phyloP scores from a whole-genome alignment of 2,797 vertebrate genomes.

The Glossophaga mutica region DNA sequence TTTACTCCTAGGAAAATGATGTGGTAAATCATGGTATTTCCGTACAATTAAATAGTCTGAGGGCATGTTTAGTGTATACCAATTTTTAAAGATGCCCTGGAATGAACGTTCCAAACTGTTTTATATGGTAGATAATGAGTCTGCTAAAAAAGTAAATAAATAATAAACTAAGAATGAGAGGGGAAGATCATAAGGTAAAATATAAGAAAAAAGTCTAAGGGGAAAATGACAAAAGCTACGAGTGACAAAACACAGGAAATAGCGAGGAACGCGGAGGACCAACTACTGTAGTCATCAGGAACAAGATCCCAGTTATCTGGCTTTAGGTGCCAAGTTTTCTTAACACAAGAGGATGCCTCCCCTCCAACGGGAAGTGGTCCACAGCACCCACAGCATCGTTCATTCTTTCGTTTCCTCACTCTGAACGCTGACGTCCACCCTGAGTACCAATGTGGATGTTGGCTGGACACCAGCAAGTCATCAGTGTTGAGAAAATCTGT shows the following conservation, averaged over 20 bases:
- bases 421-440: neutral
- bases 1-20: neutral
- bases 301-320: neutral
- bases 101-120: neutral
- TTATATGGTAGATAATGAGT: neutral
- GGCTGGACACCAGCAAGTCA: neutral
- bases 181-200: neutral
- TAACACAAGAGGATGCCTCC: neutral
- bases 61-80: neutral
- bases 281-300: neutral
- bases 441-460: neutral
- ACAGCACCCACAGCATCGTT: neutral
- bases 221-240: neutral
- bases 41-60: neutral
- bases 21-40: neutral
- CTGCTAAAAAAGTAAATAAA: neutral
- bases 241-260: neutral
- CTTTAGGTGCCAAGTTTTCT: neutral
- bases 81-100: neutral
- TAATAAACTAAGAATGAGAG: neutral
- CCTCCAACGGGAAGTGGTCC: neutral
- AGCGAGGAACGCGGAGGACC: neutral
- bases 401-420: neutral
- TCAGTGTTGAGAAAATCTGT: neutral
- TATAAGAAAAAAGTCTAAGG: neutral